Evolutionary conservation across 2,797 vertebrate genomes (phyloP), one percentile per base, ranked within the genome.

Genomic region (Phrynocephalus guinanensis): DNA sequence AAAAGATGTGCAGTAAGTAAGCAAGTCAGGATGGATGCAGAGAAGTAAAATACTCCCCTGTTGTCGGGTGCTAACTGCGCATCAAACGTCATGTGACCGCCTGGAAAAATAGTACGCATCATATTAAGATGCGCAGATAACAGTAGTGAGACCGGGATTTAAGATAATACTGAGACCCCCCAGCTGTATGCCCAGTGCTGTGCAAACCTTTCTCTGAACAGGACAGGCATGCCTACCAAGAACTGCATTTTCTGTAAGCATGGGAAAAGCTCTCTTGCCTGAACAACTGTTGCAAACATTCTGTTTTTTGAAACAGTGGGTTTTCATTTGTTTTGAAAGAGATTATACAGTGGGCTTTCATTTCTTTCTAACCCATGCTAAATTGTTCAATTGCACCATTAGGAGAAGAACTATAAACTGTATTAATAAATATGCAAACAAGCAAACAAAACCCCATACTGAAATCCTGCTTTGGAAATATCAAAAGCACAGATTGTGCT

Each of bases 401-500:
- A 84, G n/a, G 67, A 79, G 72, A 79, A 33, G 33, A 20, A 63
- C 20, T 75, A 83, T 83, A 79, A 78, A 78, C 70, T 66, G 50
- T 72, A 52, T 86, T 83, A 79, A 30, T 88, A 63, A 72, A 71
- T n/a, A 79, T n/a, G 22, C 15, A 79, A 9, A 48, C 26, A 71
- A 83, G 73, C 24, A 73, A 75, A 75, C 26, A 60, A 50, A 77
- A 66, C 48, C 30, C 50, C 26, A 87, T 11, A 67, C 9, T 80
- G 70, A 75, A 81, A 76, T 56, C 26, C 44, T 30, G 75, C 44
- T 52, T 85, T 72, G 63, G 8, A 38, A 5, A 81, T 11, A 68
- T 81, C 44, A 75, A 88, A 88, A 11, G 44, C 28, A 50, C 77
- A 75, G 24, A 66, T 56, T 84, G 67, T 88, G 82, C 83, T 60